These are phyloP conservation scores for Ecliptopera silaceata DNA, from an alignment of 2,888 invertebrate genomes.

Conservation along the genomic window DNA sequence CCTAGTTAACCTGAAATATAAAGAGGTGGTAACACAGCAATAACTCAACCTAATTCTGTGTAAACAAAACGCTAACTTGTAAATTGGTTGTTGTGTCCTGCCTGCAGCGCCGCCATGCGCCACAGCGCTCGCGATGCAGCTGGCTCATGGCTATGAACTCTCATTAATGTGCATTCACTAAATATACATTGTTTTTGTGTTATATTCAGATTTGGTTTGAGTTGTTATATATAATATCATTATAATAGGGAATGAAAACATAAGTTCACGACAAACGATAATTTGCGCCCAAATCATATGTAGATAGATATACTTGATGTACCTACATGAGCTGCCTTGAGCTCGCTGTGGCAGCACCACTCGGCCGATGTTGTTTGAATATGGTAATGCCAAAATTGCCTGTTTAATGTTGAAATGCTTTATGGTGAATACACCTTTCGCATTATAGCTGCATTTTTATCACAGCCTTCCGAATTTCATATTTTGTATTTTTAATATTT, in stretches of 20 bases:
- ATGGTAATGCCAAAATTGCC: slow-evolving; percentile 11
- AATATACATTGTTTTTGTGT: too few species aligned
- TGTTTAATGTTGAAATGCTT: slow-evolving; percentile 10
- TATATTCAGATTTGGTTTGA: too few species aligned
- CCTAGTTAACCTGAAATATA: neutral
- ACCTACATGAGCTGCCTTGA: too few species aligned
- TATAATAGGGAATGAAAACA: too few species aligned
- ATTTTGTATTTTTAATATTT: neutral
- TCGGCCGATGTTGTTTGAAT: slow-evolving; percentile 1
- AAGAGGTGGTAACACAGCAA: neutral
- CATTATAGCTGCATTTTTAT: slow-evolving; percentile 1
- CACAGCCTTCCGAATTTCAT: neutral
- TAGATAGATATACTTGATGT: too few species aligned
- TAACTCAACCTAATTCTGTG: neutral
- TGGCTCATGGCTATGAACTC: neutral
- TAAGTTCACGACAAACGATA: too few species aligned
- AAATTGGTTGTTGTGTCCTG: slow-evolving; percentile 19
- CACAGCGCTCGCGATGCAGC: neutral
- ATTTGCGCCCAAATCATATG: too few species aligned
- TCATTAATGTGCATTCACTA: neutral
- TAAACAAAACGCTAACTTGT: slow-evolving; percentile 1
- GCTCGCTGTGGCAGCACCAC: neutral
- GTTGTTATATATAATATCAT: too few species aligned
- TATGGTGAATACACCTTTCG: slow-evolving; percentile 5
- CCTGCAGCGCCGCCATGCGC: neutral